These are phyloP conservation scores for Papilio helenus DNA, from an alignment of 1,140 invertebrate genomes.

Conservation along the genomic window DNA sequence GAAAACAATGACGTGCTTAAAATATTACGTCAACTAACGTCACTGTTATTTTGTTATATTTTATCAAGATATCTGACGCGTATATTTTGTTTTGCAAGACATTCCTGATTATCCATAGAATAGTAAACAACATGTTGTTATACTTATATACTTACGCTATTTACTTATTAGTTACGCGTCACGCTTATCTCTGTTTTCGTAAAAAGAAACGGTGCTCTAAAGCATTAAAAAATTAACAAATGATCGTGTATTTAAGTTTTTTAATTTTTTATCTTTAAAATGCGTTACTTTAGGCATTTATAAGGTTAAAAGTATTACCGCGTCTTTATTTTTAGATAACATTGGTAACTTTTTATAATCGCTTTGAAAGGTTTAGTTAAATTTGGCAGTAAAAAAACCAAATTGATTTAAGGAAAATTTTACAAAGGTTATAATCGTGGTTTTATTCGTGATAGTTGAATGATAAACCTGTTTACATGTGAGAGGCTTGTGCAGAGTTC, in stretches of 20 bases:
- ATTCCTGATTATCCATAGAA: not conserved
- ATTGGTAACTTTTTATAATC: not conserved
- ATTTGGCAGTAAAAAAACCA: not conserved
- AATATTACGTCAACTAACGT: constrained; percentile 12
- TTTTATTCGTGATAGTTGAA: not conserved
- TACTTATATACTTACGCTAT: not conserved
- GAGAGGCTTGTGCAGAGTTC: constrained; percentile 16
- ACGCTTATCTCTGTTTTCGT: not conserved
- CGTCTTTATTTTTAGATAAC: not conserved
- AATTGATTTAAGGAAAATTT: not conserved
- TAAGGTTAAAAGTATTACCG: not conserved
- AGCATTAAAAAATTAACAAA: not conserved
- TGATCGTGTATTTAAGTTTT: no score
- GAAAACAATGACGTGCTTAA: constrained; percentile 14
- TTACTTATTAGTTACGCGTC: not conserved
- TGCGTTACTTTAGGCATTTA: not conserved
- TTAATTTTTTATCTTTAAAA: not conserved
- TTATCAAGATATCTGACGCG: not conserved
- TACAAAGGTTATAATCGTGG: not conserved
- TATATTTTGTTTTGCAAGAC: not conserved
- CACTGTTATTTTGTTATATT: constrained; percentile 6
- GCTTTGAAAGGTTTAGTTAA: not conserved
- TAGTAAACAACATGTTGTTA: not conserved
- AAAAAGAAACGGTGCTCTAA: not conserved
- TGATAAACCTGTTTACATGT: constrained; percentile 24